phyloP scores from a whole-genome alignment of 2,888 invertebrate genomes.

The Drosophila pullipes region DNA sequence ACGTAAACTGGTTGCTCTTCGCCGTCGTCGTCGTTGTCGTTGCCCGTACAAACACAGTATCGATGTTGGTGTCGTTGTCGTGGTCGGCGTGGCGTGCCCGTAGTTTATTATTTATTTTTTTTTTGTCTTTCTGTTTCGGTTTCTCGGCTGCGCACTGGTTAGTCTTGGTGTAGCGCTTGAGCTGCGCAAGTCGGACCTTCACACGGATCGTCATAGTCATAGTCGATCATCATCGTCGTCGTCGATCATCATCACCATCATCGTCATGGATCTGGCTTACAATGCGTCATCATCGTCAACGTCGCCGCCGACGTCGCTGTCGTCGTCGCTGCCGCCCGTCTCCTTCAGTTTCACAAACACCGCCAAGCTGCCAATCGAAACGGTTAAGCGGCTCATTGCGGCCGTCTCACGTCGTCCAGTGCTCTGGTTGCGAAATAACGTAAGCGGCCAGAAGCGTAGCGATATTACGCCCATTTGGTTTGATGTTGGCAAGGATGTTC shows the following conservation, averaged over 20 bases:
- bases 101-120: conserved; percentile 41
- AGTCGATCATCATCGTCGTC: conserved; percentile 40
- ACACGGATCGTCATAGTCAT: conserved; percentile 25
- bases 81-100: conserved; percentile 69
- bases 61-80: conserved; percentile 47
- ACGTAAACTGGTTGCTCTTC: conserved; percentile 76
- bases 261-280: conserved; percentile 69
- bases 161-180: conserved; percentile 77
- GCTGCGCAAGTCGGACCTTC: conserved; percentile 72
- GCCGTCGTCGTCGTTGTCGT: conserved; percentile 32
- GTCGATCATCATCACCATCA: conserved; percentile 3
- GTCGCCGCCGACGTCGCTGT: conserved; percentile 40
- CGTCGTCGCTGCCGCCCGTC: conserved; percentile 37
- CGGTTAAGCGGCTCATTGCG: conserved; percentile 77
- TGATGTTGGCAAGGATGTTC: conserved; percentile 79
- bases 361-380: conserved; percentile 78
- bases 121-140: conserved; percentile 34
- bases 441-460: conserved; percentile 74
- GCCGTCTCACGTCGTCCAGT: conserved; percentile 77
- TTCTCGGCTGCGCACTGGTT: conserved; percentile 52
- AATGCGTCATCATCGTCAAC: conserved; percentile 73
- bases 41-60: conserved; percentile 44
- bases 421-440: conserved; percentile 76
- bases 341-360: conserved; percentile 76
- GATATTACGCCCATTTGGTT: conserved; percentile 78